Percentiles rank a stretch among this genome's conserved stretches.
Conservation (phyloP, 2,113 vertebrate genomes). For the Channa maculata region DNA sequence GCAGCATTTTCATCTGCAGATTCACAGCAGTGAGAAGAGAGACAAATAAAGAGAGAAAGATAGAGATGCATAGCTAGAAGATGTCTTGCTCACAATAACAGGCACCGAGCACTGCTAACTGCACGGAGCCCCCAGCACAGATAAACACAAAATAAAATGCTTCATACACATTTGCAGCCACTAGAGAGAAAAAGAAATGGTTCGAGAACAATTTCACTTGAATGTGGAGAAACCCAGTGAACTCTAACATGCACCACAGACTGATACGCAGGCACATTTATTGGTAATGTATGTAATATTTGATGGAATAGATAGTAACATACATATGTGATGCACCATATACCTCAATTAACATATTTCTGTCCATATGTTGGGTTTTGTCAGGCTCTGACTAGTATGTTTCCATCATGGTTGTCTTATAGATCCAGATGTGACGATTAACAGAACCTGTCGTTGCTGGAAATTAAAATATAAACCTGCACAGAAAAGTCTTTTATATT, state of each 20-base stretch:
- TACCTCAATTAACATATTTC: neutral
- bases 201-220: constrained; percentile 40
- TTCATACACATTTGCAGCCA: constrained; percentile 39
- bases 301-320: constrained; percentile 17
- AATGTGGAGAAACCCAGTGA: constrained; percentile 18
- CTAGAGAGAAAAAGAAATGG: constrained; percentile 19
- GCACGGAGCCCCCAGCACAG: constrained; percentile 52
- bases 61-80: constrained; percentile 53
- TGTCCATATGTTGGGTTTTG: neutral
- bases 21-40: constrained; percentile 52
- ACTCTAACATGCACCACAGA: constrained; percentile 10
- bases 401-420: constrained; percentile 6
- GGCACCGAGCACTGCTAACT: constrained; percentile 60
- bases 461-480: too few species aligned
- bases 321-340: neutral
- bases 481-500: too few species aligned
- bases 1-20: constrained; percentile 58
- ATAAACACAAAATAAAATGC: constrained; percentile 58
- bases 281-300: neutral
- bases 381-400: constrained; percentile 34
- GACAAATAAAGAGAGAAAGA: neutral
- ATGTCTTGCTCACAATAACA: constrained; percentile 66
- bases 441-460: neutral
- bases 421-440: constrained; percentile 6
- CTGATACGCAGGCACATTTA: neutral